Evolutionary conservation across 2,888 invertebrate genomes (phyloP).

Genomic region (Acanthosepion esculentum): DNA sequence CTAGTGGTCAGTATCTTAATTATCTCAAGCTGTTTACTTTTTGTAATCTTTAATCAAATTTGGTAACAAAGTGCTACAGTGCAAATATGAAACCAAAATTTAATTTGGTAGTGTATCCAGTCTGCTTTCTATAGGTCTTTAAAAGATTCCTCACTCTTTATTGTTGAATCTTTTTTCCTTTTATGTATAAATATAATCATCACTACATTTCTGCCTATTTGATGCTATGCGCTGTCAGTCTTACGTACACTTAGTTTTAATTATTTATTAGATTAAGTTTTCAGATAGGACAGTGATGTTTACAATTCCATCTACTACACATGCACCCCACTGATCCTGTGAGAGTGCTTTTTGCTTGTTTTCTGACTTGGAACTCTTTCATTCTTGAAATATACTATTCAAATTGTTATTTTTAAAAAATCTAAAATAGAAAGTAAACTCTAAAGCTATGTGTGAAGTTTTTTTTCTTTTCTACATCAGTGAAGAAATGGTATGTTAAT

Average conservation of each 20-base stretch:
- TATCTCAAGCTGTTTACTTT: not conserved
- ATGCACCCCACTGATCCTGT: not conserved
- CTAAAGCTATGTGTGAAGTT: not conserved
- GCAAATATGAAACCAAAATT: not conserved
- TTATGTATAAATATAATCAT: too few species aligned
- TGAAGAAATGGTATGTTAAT: not conserved
- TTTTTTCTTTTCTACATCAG: not conserved
- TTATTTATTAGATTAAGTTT: too few species aligned
- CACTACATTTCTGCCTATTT: too few species aligned
- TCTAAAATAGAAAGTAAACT: not conserved
- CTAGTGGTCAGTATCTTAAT: too few species aligned
- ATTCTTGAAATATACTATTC: not conserved
- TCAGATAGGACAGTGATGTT: too few species aligned
- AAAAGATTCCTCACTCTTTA: not conserved
- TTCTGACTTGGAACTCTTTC: not conserved
- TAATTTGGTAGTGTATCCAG: not conserved
- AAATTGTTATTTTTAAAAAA: not conserved
- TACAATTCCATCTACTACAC: not conserved
- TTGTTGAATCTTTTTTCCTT: not conserved
- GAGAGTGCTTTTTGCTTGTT: not conserved
- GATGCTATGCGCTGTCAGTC: not conserved
- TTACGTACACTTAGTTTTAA: not conserved
- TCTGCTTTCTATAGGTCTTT: not conserved
- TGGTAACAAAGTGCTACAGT: not conserved
- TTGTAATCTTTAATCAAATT: too few species aligned